These are phyloP conservation scores for Onchidella celtica DNA, from an alignment of 2,888 invertebrate genomes.

Conservation along the genomic window DNA sequence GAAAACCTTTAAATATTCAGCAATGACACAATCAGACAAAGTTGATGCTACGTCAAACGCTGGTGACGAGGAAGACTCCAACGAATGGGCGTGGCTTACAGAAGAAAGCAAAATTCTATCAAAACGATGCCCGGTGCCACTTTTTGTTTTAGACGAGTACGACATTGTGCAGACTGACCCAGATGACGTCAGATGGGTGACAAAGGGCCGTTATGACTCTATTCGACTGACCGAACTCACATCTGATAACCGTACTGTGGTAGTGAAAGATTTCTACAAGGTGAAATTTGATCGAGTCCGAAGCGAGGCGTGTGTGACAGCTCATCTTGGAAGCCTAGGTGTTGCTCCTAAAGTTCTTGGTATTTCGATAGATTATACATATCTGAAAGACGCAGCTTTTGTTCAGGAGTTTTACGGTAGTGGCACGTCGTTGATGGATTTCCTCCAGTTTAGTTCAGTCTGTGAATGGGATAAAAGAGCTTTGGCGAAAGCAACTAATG, in stretches of 20 bases:
- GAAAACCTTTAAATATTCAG: no score
- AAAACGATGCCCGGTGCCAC: background rate
- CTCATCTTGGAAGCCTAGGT: background rate
- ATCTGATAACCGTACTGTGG: slow-evolving; percentile 1
- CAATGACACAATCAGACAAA: no score
- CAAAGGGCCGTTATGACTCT: background rate
- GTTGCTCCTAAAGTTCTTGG: slow-evolving; percentile 23
- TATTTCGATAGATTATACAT: slow-evolving; percentile 1
- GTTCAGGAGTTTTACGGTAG: slow-evolving; percentile 36
- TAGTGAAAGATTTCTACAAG: slow-evolving; percentile 36
- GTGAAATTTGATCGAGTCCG: slow-evolving; percentile 5
- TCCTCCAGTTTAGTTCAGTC: background rate
- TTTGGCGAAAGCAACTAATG: background rate
- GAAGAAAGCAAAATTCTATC: background rate
- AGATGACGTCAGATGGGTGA: background rate
- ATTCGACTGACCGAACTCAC: slow-evolving; percentile 18
- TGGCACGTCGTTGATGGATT: slow-evolving; percentile 1
- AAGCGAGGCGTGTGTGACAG: slow-evolving; percentile 35
- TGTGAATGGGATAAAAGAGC: slow-evolving; percentile 16
- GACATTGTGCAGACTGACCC: background rate
- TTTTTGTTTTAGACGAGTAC: slow-evolving; percentile 11
- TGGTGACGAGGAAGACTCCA: background rate
- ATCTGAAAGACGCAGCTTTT: slow-evolving; percentile 16
- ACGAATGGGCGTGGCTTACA: background rate
- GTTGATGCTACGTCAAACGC: no score